Conservation (phyloP, 2,888 invertebrate genomes). For the Synanthedon formicaeformis region DNA sequence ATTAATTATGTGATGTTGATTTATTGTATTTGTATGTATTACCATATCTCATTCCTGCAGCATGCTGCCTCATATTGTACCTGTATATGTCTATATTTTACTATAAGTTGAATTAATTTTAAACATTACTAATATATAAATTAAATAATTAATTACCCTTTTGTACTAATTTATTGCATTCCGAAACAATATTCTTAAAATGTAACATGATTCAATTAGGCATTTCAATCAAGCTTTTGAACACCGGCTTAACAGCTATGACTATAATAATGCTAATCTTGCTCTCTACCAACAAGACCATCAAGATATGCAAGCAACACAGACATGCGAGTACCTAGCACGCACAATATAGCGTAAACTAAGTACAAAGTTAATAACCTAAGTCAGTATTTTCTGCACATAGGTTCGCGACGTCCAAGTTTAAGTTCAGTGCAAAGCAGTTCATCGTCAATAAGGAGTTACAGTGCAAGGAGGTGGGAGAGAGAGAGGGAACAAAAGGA, state of each 20-base stretch:
- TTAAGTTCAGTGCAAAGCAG: slow-evolving; percentile 88
- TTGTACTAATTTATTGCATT: no score
- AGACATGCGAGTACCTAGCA: background rate
- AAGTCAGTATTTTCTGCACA: slow-evolving; percentile 5
- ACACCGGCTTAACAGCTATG: no score
- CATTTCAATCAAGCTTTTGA: no score
- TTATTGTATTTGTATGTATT: no score
- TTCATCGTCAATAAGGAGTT: slow-evolving; percentile 84
- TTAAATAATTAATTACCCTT: no score
- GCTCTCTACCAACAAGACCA: no score
- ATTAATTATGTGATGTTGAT: no score
- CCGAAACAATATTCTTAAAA: no score
- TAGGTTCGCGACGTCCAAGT: slow-evolving; percentile 90
- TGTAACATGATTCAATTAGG: no score
- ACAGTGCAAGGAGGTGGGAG: slow-evolving; percentile 83
- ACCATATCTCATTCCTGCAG: background rate
- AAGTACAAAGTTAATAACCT: background rate
- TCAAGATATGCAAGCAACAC: background rate
- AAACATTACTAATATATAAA: background rate
- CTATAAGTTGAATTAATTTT: background rate
- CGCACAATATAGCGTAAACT: no score
- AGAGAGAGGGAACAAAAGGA: slow-evolving; percentile 86
- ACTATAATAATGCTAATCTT: no score
- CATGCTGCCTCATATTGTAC: background rate
- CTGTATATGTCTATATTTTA: background rate